Base-by-base conservation (phyloP, 2,797 vertebrate species). In the Mormyrops attenuatus region DNA sequence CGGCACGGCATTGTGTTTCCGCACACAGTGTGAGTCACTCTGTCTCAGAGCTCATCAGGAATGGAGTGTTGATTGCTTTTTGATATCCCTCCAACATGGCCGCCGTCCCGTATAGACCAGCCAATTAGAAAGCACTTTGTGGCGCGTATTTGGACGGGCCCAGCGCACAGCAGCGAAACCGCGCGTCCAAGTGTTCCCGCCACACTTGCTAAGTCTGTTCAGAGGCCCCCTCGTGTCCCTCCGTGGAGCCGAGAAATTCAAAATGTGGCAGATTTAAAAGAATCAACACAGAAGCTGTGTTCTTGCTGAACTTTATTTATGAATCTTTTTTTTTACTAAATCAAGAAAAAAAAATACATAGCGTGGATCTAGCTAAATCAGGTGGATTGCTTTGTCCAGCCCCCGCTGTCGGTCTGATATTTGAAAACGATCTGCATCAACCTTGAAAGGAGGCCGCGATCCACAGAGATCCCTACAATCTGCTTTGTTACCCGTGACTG, bases 51-150 rank as follows among this genome's bases (percentile, higher is more conserved):
- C 95, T 96, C 95, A 96, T 96, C 96, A 96, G 94, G 93, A 94
- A 96, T 96, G 96, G 95, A 95, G 95, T 94, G 96, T 96, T 97
- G 96, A 97, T 97, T 97, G 96, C 95, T 96, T 96, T 96, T 96
- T 96, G 96, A 97, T 96, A 95, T 94, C 93, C 94, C 95, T 96
- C 96, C 96, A 96, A 96, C 88, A 94, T 96, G 96, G 96, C 96
- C 92, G 92, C 92, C 93, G 94, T 96, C 95, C 95, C 95, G 96
- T 95, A 96, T 96, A 95, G 94, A 96, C 95, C 95, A 95, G 94
- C 94, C 96, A 96, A 96, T 96, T 95, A 96, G 93, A 95, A 95
- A 92, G 93, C 94, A 93, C 95, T 95, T 87, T 94, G 93, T 88
- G 91, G 91, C 92, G 89, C 89, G 89, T 90, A 85, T 88, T 49